Evolutionary conservation across 2,797 vertebrate genomes (phyloP).

Genomic region (Aratinga solstitialis): DNA sequence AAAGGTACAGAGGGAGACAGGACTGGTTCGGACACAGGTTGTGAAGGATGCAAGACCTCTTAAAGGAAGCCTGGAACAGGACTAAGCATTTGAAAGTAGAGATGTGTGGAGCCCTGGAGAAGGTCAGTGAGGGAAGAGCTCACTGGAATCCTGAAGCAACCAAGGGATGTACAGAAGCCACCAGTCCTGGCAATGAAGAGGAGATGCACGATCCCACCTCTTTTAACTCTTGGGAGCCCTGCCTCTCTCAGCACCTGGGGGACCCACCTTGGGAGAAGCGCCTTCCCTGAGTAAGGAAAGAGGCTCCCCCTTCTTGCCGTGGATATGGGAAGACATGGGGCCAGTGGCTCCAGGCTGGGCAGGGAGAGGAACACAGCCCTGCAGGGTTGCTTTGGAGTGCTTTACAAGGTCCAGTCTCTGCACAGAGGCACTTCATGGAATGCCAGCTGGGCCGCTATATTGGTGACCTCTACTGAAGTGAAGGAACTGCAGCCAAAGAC

Average conservation of each 20-base stretch:
- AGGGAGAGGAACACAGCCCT: neutral
- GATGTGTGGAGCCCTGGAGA: neutral
- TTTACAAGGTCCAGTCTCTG: neutral
- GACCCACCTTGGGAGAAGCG: fast-evolving
- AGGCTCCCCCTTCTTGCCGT: neutral
- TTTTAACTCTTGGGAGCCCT: neutral
- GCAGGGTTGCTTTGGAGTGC: fast-evolving
- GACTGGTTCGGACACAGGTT: neutral
- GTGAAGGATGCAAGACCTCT: neutral
- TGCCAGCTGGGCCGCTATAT: fast-evolving
- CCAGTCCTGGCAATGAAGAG: neutral
- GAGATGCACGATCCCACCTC: neutral
- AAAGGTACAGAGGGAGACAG: neutral
- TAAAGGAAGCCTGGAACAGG: neutral
- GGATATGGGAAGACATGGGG: neutral
- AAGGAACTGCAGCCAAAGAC: neutral
- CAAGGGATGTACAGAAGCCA: neutral
- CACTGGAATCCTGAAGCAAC: fast-evolving
- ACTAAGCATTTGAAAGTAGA: neutral
- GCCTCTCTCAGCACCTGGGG: neutral
- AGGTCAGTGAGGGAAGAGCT: neutral
- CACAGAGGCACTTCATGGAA: fast-evolving
- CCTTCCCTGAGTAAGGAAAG: neutral
- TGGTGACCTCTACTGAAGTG: neutral
- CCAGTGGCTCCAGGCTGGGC: no score